A percentile compares a stretch with the other conserved stretches of the same genome.
Evolutionary conservation across 2,888 invertebrate species (phyloP).

Genomic region (Ypsolopha scabrella): DNA sequence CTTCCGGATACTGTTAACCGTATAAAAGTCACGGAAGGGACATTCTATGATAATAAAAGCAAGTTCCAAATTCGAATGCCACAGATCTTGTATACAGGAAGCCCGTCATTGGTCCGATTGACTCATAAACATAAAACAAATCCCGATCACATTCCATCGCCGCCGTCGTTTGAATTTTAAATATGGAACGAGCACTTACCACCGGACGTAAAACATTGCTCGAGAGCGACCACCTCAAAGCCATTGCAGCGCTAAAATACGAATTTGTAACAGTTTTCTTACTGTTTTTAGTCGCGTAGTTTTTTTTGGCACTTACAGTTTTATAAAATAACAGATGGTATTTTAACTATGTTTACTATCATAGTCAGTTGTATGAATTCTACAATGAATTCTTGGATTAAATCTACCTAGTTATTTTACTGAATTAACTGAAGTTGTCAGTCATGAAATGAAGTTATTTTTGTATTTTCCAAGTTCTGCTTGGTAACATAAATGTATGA

Average conservation of each 20-base stretch:
- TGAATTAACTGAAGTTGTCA: too few relatives aligned
- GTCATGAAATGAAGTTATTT: too few relatives aligned
- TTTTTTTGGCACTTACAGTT: not conserved
- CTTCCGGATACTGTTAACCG: too few relatives aligned
- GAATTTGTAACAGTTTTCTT: not conserved
- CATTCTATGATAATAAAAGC: not conserved
- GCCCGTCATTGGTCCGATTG: conserved; percentile 16
- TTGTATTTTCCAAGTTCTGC: too few relatives aligned
- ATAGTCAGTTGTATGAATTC: too few relatives aligned
- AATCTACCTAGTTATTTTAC: too few relatives aligned
- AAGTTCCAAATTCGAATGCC: conserved; percentile 11
- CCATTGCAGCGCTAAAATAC: not conserved
- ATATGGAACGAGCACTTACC: conserved; percentile 46
- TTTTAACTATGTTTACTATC: not conserved
- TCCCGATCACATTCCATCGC: conserved; percentile 21
- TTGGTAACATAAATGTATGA: too few relatives aligned
- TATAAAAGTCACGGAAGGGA: too few relatives aligned
- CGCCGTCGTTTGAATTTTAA: conserved; percentile 33
- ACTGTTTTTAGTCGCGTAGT: not conserved
- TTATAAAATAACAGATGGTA: not conserved
- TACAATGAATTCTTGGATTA: too few relatives aligned
- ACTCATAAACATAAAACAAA: conserved; percentile 16
- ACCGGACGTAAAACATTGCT: conserved; percentile 45
- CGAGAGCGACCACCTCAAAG: not conserved
- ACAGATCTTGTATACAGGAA: conserved; percentile 17